A percentile compares a stretch with the other conserved stretches of the same genome.
Evolutionary conservation across 2,113 vertebrate species (phyloP).

Genomic region (Hydrochoerus hydrochaeris): DNA sequence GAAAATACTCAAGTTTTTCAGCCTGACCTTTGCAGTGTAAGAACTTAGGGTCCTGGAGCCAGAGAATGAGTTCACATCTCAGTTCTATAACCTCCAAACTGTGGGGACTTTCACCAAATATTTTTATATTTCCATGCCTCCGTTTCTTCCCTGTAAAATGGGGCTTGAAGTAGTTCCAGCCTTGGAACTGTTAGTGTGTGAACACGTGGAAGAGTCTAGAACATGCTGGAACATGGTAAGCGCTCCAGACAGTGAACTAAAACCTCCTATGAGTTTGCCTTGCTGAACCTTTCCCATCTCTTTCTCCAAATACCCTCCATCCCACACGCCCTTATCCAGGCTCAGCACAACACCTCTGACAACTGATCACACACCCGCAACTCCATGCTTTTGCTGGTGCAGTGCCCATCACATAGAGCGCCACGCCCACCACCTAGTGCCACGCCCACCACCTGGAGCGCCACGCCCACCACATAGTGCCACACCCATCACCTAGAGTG

Average conservation of each 20-base stretch:
- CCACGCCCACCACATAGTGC: background rate
- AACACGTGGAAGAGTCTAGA: background rate
- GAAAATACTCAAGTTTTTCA: background rate
- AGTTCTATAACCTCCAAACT: background rate
- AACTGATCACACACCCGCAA: accelerated
- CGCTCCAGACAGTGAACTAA: background rate
- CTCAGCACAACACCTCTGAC: background rate
- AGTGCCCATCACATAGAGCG: too few relatives aligned
- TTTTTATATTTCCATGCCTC: background rate
- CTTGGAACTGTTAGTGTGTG: too few relatives aligned
- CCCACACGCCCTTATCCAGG: background rate
- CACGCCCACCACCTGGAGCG: background rate
- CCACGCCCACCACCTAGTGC: background rate
- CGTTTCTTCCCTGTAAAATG: background rate
- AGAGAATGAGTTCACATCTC: background rate
- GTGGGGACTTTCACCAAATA: too few relatives aligned
- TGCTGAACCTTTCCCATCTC: too few relatives aligned
- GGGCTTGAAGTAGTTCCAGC: background rate
- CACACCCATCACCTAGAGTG: background rate
- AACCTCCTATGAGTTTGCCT: background rate
- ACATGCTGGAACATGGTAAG: background rate
- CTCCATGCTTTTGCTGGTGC: too few relatives aligned
- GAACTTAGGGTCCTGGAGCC: background rate
- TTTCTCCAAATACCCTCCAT: background rate
- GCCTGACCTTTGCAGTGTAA: background rate